Percentiles rank a stretch among this genome's conserved stretches.
These are phyloP conservation scores for Drosophila mulleri DNA, from an alignment of 2,888 invertebrate species.

Conservation along the genomic window DNA sequence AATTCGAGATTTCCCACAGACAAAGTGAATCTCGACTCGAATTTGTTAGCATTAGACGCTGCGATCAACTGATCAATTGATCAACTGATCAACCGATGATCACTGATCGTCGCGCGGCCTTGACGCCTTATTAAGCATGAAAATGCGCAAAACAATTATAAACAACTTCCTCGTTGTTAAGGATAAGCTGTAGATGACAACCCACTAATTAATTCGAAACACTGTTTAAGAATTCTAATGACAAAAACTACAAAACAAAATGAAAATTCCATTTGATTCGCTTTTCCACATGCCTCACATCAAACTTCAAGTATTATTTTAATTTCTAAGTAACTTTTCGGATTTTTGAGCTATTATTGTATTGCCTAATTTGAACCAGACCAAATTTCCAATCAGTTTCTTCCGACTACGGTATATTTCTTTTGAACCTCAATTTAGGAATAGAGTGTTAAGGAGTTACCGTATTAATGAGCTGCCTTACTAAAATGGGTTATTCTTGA, in stretches of 20 bases:
- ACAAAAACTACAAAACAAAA: background rate
- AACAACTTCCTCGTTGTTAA: conserved; percentile 48
- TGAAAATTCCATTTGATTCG: background rate
- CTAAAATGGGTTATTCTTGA: no score
- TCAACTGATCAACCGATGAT: conserved; percentile 18
- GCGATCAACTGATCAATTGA: conserved; percentile 24
- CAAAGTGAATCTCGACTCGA: conserved; percentile 38
- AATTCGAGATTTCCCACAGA: conserved; percentile 24
- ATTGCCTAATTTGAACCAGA: background rate
- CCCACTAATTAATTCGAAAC: conserved; percentile 13
- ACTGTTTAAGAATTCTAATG: conserved; percentile 3
- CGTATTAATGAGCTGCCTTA: no score
- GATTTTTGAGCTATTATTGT: no score
- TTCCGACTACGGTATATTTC: no score
- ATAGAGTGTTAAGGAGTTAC: no score
- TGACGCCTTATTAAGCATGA: conserved; percentile 46
- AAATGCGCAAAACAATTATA: background rate
- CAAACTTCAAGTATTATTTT: background rate
- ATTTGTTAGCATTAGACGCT: conserved; percentile 37
- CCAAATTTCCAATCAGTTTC: no score
- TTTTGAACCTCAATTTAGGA: no score
- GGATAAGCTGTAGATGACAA: conserved; percentile 35
- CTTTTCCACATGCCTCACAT: background rate
- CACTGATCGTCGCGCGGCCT: conserved; percentile 24
- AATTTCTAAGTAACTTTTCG: no score